A percentile compares a stretch with the other conserved stretches of the same genome.
Evolutionary conservation across 2,113 vertebrate species (phyloP).

Genomic region (Urocitellus parryii): DNA sequence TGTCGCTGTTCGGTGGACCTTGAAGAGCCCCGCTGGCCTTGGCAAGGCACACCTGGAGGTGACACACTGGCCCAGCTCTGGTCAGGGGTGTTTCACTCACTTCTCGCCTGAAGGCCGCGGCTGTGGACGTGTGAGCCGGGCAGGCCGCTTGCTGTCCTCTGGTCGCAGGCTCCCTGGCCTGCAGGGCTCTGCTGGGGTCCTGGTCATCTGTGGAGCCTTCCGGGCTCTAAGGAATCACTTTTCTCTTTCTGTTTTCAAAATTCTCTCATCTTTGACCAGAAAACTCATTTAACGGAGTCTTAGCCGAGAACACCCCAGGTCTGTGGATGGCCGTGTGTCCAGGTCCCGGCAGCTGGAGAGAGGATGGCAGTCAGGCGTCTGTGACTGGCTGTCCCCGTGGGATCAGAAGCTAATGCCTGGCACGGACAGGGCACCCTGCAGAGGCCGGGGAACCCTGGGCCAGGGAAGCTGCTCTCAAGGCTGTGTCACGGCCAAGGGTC

Average conservation of each 20-base stretch:
- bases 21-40: not conserved
- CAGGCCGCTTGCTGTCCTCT: not conserved
- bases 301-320: not conserved
- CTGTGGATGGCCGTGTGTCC: not conserved
- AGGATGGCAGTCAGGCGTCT: too few relatives aligned
- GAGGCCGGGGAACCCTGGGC: rapidly evolving
- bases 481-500: not conserved
- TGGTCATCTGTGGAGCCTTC: not conserved
- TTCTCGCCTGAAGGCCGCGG: too few relatives aligned
- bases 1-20: not conserved
- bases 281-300: not conserved
- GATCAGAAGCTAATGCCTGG: rapidly evolving
- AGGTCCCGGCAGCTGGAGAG: not conserved
- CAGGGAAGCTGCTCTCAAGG: too few relatives aligned
- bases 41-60: not conserved
- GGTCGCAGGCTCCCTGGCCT: too few relatives aligned
- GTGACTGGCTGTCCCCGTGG: too few relatives aligned
- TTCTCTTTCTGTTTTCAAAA: not conserved
- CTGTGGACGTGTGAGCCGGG: not conserved
- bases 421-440: rapidly evolving
- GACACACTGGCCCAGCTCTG: not conserved
- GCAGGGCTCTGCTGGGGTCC: not conserved
- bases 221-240: not conserved
- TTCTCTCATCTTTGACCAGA: not conserved
- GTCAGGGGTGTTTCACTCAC: not conserved